A percentile compares a stretch with the other conserved stretches of the same genome.
These are phyloP conservation scores for Acropternis orthonyx DNA, from an alignment of 2,797 vertebrate genomes.

Conservation along the genomic window DNA sequence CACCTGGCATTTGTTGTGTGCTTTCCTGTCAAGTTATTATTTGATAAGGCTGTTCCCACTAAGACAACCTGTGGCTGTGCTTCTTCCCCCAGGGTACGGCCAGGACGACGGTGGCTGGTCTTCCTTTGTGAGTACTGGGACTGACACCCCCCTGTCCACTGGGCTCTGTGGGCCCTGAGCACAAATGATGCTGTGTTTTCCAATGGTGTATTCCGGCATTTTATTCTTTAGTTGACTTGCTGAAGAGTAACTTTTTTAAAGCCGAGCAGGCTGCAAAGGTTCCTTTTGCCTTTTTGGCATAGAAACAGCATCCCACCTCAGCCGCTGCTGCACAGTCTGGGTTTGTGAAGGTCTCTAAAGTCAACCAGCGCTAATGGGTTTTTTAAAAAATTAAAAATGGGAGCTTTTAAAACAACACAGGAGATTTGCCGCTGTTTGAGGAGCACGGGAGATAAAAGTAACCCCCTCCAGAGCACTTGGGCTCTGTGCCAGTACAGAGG, in stretches of 20 bases:
- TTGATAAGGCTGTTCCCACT: not conserved
- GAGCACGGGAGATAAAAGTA: not conserved
- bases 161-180: too few relatives aligned
- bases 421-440: not conserved
- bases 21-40: not conserved
- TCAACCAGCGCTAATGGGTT: not conserved
- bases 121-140: slow-evolving; percentile 76
- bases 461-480: not conserved
- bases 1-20: not conserved
- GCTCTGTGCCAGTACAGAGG: not conserved
- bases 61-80: not conserved
- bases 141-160: not conserved
- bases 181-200: not conserved
- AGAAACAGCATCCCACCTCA: not conserved
- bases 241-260: not conserved
- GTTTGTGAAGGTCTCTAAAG: not conserved
- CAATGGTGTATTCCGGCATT: not conserved
- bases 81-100: slow-evolving; percentile 54
- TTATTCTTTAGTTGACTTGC: not conserved
- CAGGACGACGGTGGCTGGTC: slow-evolving; percentile 75
- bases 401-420: not conserved
- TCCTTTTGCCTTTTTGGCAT: not conserved
- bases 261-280: not conserved
- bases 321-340: not conserved
- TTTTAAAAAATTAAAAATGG: not conserved